Percentiles rank a stretch among this genome's conserved stretches.
These are phyloP conservation scores for Alouatta palliata DNA, from an alignment of 2,113 vertebrate genomes.

Conservation along the genomic window DNA sequence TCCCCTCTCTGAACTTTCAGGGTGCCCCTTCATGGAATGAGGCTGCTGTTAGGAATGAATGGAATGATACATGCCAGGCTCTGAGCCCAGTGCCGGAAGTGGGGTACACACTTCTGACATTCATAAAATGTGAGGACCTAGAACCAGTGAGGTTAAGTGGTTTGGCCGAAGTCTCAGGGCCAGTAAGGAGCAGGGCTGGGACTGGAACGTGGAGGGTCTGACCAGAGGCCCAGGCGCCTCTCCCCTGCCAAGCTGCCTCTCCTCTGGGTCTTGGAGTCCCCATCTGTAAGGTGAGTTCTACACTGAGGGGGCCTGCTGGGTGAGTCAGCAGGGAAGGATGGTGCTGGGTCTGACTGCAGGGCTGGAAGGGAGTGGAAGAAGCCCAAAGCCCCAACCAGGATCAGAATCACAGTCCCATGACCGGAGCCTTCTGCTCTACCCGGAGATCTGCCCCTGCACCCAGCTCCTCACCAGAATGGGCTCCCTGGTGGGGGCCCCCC, in stretches of 20 bases:
- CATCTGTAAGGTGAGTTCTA: too few species aligned
- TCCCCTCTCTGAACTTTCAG: not conserved
- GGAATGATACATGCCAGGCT: not conserved
- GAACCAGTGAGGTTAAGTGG: too few species aligned
- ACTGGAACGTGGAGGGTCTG: not conserved
- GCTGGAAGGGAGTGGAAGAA: not conserved
- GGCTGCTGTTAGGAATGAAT: not conserved
- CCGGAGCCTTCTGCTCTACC: not conserved
- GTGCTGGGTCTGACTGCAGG: not conserved
- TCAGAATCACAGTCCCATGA: rapidly evolving
- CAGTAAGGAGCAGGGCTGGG: not conserved
- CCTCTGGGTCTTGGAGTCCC: not conserved
- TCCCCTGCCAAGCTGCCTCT: too few species aligned
- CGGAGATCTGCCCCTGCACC: not conserved
- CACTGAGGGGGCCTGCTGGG: not conserved
- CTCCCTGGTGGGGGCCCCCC: not conserved
- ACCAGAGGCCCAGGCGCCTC: not conserved
- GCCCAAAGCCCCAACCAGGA: not conserved
- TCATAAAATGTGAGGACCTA: not conserved
- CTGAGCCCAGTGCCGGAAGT: not conserved
- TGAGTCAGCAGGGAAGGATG: not conserved
- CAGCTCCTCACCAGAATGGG: not conserved
- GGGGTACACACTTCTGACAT: not conserved
- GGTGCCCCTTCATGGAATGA: not conserved
- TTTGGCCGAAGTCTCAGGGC: not conserved